Percentiles rank a stretch among this genome's conserved stretches.
These are phyloP conservation scores for Chionomys nivalis DNA, from an alignment of 2,113 vertebrate genomes.

Conservation along the genomic window DNA sequence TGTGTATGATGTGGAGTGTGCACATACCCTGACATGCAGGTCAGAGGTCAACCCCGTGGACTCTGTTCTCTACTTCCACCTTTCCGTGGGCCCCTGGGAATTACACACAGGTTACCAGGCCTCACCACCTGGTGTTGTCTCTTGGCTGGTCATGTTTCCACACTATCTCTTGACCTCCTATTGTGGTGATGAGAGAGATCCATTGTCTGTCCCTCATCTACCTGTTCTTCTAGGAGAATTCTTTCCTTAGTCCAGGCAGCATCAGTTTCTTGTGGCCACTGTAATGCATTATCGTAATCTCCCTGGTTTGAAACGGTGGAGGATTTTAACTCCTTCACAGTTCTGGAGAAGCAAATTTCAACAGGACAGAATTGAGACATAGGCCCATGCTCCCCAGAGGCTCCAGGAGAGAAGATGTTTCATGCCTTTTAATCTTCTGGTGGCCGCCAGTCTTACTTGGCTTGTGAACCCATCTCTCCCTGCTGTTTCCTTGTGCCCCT, in stretches of 20 bases:
- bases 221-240: background rate
- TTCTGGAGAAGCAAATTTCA: background rate
- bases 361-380: background rate
- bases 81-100: rapidly evolving
- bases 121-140: background rate
- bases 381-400: background rate
- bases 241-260: background rate
- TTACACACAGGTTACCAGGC: background rate
- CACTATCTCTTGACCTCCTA: background rate
- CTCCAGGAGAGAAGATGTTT: background rate
- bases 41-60: background rate
- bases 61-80: background rate
- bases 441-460: background rate
- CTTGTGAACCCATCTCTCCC: background rate
- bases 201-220: rapidly evolving
- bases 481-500: rapidly evolving
- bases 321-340: background rate
- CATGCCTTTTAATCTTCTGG: background rate
- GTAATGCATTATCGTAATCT: background rate
- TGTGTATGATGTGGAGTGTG: background rate
- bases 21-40: background rate
- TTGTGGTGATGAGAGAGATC: background rate
- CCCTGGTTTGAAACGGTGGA: background rate
- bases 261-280: background rate
- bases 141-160: background rate